These are phyloP conservation scores for Zaprionus africanus DNA, from an alignment of 1,140 invertebrate species.

Conservation along the genomic window DNA sequence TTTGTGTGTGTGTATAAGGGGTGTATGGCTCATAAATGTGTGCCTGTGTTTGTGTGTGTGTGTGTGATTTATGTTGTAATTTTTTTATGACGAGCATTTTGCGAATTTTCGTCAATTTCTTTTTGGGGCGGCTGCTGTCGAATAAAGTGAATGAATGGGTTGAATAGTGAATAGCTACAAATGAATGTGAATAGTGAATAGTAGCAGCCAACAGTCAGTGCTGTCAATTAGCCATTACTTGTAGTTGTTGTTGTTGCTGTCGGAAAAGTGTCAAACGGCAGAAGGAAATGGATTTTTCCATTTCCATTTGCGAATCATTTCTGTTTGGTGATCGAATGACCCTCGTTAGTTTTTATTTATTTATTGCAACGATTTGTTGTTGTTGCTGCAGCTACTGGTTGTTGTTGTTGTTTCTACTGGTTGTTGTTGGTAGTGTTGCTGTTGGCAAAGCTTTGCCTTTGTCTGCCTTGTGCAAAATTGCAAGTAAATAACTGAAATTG, in stretches of 20 bases:
- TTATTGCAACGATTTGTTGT: not conserved
- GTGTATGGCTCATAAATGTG: slow-evolving; percentile 29
- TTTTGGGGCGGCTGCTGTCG: not conserved
- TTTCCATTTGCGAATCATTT: slow-evolving; percentile 46
- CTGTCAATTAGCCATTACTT: slow-evolving; percentile 49
- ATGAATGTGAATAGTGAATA: slow-evolving; percentile 13
- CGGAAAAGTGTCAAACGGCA: not conserved
- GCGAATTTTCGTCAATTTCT: slow-evolving; percentile 59
- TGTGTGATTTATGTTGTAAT: slow-evolving; percentile 80
- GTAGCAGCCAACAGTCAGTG: not conserved
- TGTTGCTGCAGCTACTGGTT: not conserved
- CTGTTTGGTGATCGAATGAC: slow-evolving; percentile 6
- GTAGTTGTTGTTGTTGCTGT: slow-evolving; percentile 5
- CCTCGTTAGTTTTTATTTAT: slow-evolving; percentile 2
- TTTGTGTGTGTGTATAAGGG: slow-evolving; percentile 28
- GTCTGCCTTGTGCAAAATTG: not conserved
- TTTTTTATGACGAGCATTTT: slow-evolving; percentile 65
- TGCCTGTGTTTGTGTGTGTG: slow-evolving; percentile 33
- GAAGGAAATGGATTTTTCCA: not conserved
- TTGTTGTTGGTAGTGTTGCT: not conserved
- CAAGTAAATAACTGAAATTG: not conserved
- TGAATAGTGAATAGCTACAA: slow-evolving; percentile 13
- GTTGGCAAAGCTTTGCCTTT: no score
- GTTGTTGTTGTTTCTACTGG: not conserved
- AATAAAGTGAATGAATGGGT: slow-evolving; percentile 14